These are phyloP conservation scores for Itoplectis maculator DNA, from an alignment of 2,888 invertebrate genomes.

Conservation along the genomic window DNA sequence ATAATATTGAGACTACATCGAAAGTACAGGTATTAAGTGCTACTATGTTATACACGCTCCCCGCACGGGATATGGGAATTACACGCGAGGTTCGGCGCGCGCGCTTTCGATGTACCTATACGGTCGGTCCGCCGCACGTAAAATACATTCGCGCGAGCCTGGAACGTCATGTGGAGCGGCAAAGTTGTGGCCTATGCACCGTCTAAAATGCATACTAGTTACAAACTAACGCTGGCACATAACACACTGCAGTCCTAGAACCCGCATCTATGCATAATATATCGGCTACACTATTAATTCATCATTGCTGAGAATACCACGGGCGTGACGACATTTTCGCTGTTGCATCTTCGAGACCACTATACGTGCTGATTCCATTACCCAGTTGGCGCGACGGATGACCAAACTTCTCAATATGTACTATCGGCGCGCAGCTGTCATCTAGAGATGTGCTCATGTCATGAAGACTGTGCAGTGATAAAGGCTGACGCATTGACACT, in stretches of 20 bases:
- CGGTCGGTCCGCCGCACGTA: slow-evolving; percentile 39
- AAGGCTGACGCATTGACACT: no score
- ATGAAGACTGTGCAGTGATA: no score
- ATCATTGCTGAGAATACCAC: neutral
- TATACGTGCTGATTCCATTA: no score
- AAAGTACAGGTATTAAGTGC: slow-evolving; percentile 29
- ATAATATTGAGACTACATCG: slow-evolving; percentile 36
- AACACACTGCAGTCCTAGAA: slow-evolving; percentile 23
- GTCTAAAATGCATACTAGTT: neutral
- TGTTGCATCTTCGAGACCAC: slow-evolving; percentile 13
- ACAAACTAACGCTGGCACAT: neutral
- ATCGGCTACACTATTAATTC: slow-evolving; percentile 20
- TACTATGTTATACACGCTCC: neutral
- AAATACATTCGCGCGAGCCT: slow-evolving; percentile 44
- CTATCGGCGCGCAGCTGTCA: no score
- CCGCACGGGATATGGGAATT: slow-evolving; percentile 18
- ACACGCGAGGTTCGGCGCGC: slow-evolving; percentile 42
- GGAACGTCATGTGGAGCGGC: slow-evolving; percentile 46
- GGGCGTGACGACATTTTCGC: neutral
- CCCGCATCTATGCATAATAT: slow-evolving; percentile 30
- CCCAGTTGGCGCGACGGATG: no score
- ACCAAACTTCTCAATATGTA: no score
- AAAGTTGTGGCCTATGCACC: slow-evolving; percentile 27
- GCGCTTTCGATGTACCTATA: slow-evolving; percentile 59
- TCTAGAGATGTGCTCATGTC: no score